Base-by-base conservation (phyloP, 2,797 vertebrate species). In the Sebastes variabilis region DNA sequence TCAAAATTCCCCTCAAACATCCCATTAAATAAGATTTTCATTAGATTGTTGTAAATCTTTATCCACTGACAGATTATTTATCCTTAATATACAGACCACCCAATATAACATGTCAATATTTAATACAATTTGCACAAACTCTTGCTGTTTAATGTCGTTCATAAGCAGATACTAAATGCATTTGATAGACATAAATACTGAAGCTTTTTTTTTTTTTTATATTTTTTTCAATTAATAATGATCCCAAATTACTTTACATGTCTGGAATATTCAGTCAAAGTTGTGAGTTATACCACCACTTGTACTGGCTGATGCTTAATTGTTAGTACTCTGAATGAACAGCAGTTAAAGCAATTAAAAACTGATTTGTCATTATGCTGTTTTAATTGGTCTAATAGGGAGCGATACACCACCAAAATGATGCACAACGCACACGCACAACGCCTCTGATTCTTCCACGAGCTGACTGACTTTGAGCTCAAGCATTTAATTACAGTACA, bases 401-500 rank as follows among this genome's bases (percentile, higher is more conserved):
- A 88, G 71, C 32, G 16, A 82, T 79, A 81, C 79, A 70, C 79
- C 77, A 69, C 38, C 83, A 59, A 71, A 68, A 66, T 25, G 82
- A 77, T 88, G 78, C 83, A 36, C 34, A 34, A 34, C 32, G 69
- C 59, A 79, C 66, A 72, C 20, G 62, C 77, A 78, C 75, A 83
- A 32, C 25, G 12, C 58, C 77, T 81, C 70, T 83, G 56, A 88
- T 80, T 84, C 79, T 81, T 90, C 75, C 72, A 72, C 11, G 18
- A 73, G 70, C 82, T 74, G 77, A 92, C 82, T 74, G 79, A 91
- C 86, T 90, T 82, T 82, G 60, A 83, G 83, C 74, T 86, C 46
- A 29, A 87, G 77, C 80, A 81, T 89, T 93, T 87, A 93, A 93
- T 93, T 90, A 89, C 68, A 49, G 34, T 29, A 77, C 74, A 81